Percentiles rank a stretch among this genome's conserved stretches.
Conservation (phyloP, 2,797 vertebrate species). For the Cryptoprocta ferox region DNA sequence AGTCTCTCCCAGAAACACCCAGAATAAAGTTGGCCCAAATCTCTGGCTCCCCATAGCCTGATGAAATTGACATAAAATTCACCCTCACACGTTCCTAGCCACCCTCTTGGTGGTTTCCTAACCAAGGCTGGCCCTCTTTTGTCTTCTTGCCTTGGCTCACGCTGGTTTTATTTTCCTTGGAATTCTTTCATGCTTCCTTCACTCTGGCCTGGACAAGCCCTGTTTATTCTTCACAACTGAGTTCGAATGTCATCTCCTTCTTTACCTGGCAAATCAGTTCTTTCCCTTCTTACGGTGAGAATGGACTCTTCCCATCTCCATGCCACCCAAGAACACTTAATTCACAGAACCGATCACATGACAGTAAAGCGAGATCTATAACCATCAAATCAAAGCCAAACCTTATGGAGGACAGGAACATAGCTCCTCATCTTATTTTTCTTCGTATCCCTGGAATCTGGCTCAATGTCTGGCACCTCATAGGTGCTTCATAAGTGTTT, state of each 20-base stretch:
- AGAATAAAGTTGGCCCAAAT: background rate
- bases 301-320: background rate
- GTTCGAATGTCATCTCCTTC: background rate
- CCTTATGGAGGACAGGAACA: background rate
- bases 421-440: background rate
- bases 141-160: background rate
- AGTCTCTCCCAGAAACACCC: background rate
- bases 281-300: background rate
- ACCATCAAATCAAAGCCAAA: background rate
- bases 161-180: background rate
- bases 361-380: background rate
- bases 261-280: background rate
- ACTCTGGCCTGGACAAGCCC: background rate
- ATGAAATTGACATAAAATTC: background rate
- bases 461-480: background rate
- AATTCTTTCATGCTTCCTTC: background rate
- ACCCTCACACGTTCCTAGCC: background rate
- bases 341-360: background rate
- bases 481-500: slow-evolving; percentile 1
- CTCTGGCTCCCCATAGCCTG: background rate
- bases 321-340: background rate
- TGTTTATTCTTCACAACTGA: background rate
- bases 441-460: background rate
- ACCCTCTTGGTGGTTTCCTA: background rate
- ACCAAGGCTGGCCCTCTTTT: background rate